These are phyloP conservation scores for Tauraco hartlaubi DNA, from an alignment of 2,797 vertebrate genomes.

Conservation along the genomic window DNA sequence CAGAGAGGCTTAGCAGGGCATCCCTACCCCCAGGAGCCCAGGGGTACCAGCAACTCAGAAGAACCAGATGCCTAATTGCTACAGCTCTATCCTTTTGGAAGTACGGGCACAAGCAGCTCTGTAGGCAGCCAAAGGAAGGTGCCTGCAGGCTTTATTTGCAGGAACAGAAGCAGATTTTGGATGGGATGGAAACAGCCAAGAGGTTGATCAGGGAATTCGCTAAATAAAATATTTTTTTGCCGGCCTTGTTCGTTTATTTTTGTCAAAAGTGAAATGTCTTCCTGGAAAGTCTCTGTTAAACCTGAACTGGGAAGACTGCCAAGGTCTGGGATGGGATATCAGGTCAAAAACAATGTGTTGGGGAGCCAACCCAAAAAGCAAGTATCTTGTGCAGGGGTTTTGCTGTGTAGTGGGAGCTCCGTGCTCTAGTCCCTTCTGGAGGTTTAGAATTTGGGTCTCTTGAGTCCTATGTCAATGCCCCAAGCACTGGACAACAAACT, in stretches of 20 bases:
- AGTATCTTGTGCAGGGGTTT: not conserved
- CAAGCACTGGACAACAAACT: not conserved
- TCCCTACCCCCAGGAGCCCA: not conserved
- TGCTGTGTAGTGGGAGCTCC: not conserved
- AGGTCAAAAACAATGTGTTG: not conserved
- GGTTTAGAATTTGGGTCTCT: not conserved
- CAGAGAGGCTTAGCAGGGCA: not conserved
- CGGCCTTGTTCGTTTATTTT: not conserved
- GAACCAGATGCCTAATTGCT: not conserved
- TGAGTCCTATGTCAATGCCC: not conserved
- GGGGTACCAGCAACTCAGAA: not conserved
- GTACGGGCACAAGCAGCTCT: not conserved
- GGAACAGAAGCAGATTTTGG: conserved; percentile 12
- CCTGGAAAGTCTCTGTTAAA: conserved; percentile 21
- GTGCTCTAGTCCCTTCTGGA: not conserved
- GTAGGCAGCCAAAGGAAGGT: not conserved
- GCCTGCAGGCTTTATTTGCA: not conserved
- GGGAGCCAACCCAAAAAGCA: not conserved
- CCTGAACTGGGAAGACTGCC: conserved; percentile 3
- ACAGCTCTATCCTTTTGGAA: not conserved
- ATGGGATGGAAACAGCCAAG: not conserved
- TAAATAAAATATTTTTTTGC: not conserved
- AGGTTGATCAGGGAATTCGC: not conserved
- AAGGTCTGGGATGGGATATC: not conserved
- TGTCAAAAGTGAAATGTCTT: conserved; percentile 7